Percentiles rank a stretch among this genome's conserved stretches.
Conservation (phyloP, 1,140 invertebrate species). For the Saxidomus purpurata region DNA sequence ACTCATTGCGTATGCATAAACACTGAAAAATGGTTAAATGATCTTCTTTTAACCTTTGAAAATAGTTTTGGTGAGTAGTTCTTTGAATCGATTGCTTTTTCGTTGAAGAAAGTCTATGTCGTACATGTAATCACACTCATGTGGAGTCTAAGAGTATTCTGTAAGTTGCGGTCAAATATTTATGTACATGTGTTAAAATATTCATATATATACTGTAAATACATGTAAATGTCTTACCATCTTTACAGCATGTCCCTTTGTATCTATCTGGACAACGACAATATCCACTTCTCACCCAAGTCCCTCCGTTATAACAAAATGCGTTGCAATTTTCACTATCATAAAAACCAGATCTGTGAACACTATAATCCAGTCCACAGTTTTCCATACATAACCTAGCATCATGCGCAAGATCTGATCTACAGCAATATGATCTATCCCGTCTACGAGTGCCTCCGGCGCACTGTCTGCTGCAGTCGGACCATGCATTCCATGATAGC, state of each 20-base stretch:
- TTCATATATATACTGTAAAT: too few species aligned
- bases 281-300: background rate
- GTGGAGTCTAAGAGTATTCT: too few species aligned
- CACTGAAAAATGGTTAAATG: too few species aligned
- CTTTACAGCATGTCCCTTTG: slow-evolving; percentile 1
- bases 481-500: slow-evolving; percentile 5
- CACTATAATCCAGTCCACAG: background rate
- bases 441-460: background rate
- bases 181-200: too few species aligned
- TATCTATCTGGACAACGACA: background rate
- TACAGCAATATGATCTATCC: background rate
- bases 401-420: background rate
- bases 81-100: too few species aligned
- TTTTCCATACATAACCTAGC: background rate
- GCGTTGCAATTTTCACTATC: background rate
- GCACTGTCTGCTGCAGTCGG: background rate
- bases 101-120: too few species aligned
- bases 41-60: too few species aligned
- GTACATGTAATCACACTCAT: too few species aligned
- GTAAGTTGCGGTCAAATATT: too few species aligned
- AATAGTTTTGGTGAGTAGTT: too few species aligned
- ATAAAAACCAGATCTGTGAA: background rate
- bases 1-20: too few species aligned
- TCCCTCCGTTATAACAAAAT: slow-evolving; percentile 14
- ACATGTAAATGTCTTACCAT: too few species aligned